Conservation (phyloP, 2,888 invertebrate genomes). For the Limnephilus auricula region DNA sequence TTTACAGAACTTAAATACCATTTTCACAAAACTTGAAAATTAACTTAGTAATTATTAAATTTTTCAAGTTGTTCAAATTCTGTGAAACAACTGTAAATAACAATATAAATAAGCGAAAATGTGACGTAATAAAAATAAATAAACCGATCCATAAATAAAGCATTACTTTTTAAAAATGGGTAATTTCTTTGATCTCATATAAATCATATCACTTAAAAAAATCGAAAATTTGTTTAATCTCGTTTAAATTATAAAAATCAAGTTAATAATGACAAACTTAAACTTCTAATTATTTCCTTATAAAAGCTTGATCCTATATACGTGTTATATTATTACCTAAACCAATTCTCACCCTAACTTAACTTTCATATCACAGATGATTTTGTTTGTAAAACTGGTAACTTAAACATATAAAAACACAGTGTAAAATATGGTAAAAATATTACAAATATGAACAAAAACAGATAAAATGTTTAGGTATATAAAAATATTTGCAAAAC, state of each 20-base stretch:
- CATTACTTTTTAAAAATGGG: too few relatives aligned
- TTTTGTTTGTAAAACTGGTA: conserved; percentile 25
- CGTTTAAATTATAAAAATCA: neutral
- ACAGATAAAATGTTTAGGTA: neutral
- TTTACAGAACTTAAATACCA: too few relatives aligned
- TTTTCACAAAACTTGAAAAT: too few relatives aligned
- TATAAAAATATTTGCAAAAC: neutral
- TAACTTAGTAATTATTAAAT: too few relatives aligned
- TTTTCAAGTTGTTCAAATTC: too few relatives aligned
- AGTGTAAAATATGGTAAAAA: conserved; percentile 4
- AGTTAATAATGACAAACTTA: neutral
- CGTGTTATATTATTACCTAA: neutral
- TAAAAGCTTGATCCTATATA: neutral
- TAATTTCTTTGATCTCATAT: too few relatives aligned
- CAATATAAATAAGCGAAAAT: too few relatives aligned
- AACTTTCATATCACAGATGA: conserved; percentile 30
- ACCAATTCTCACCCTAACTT: neutral
- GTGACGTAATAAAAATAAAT: neutral
- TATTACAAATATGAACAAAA: neutral
- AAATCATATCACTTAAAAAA: too few relatives aligned
- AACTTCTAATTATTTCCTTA: neutral
- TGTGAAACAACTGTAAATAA: too few relatives aligned
- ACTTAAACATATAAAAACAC: conserved; percentile 28
- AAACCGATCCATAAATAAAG: neutral
- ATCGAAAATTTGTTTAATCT: neutral